Conservation (phyloP, 2,113 vertebrate species). For the Misgurnus mizolepis region DNA sequence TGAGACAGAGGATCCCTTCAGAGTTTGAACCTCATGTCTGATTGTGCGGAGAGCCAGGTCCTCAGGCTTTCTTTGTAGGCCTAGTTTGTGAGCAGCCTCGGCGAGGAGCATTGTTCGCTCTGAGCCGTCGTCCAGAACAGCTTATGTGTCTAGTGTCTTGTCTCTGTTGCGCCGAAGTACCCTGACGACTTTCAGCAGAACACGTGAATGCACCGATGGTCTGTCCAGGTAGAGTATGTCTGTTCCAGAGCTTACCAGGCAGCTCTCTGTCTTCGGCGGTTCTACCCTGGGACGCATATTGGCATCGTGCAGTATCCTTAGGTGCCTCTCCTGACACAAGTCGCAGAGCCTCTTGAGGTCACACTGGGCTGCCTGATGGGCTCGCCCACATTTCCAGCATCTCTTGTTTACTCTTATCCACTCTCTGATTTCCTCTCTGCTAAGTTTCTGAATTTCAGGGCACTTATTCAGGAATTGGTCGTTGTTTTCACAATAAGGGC, state of each 20-base stretch:
- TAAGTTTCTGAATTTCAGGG: neutral
- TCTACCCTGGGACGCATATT: neutral
- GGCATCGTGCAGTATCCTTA: neutral
- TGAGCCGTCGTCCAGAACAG: no score
- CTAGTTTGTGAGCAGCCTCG: neutral
- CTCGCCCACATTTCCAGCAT: neutral
- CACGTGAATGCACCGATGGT: neutral
- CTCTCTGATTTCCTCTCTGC: neutral
- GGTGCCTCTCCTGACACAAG: neutral
- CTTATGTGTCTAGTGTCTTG: neutral
- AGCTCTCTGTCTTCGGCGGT: neutral
- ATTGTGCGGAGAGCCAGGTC: neutral
- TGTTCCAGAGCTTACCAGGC: neutral
- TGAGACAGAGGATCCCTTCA: no score
- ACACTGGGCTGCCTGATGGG: neutral
- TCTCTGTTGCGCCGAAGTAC: neutral
- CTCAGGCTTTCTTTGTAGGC: neutral
- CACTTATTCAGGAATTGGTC: neutral
- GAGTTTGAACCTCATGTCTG: no score
- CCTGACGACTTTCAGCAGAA: neutral
- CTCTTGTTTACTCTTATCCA: neutral
- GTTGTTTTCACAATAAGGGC: neutral
- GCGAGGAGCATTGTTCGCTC: neutral
- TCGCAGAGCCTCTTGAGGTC: neutral
- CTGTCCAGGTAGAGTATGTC: neutral